A percentile compares a stretch with the other conserved stretches of the same genome.
phyloP scores from a whole-genome alignment of 2,888 invertebrate genomes.

The Apamea sordens region DNA sequence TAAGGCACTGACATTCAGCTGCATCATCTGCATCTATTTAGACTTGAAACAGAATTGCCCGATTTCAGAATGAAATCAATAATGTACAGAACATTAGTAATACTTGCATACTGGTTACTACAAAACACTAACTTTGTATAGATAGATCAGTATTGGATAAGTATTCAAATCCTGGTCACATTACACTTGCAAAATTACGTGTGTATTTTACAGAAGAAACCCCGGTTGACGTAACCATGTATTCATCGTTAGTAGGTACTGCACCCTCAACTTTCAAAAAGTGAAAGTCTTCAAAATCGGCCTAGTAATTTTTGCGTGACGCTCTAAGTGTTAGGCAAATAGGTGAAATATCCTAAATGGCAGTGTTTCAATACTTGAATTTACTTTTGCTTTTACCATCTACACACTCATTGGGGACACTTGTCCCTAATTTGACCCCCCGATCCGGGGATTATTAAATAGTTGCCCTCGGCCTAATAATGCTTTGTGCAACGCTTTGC shows the following conservation, averaged over 20 bases:
- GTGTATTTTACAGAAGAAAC: conserved; percentile 49
- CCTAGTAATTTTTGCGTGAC: conserved; percentile 60
- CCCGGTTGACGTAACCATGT: conserved; percentile 52
- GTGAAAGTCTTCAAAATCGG: conserved; percentile 61
- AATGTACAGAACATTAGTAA: conserved; percentile 2
- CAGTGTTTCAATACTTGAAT: conserved; percentile 33
- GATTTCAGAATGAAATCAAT: conserved; percentile 11
- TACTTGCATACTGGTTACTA: conserved; percentile 9
- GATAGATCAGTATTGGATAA: conserved; percentile 24
- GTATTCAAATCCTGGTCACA: conserved; percentile 45
- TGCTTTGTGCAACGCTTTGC: conserved; percentile 18
- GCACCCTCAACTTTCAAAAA: conserved; percentile 61
- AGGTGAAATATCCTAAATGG: conserved; percentile 29
- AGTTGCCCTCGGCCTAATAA: background rate
- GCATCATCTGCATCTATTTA: background rate
- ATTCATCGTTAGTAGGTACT: conserved; percentile 40
- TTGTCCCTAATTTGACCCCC: conserved; percentile 2
- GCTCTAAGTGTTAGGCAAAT: conserved; percentile 58
- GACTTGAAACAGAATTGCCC: background rate
- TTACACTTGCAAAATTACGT: conserved; percentile 40
- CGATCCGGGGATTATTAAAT: conserved; percentile 2
- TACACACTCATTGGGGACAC: conserved; percentile 4
- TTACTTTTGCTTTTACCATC: conserved; percentile 23
- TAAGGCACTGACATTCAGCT: background rate
- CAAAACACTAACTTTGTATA: conserved; percentile 13